Base-by-base conservation (phyloP, 1,140 invertebrate species). In the Drosophila prosaltans region DNA sequence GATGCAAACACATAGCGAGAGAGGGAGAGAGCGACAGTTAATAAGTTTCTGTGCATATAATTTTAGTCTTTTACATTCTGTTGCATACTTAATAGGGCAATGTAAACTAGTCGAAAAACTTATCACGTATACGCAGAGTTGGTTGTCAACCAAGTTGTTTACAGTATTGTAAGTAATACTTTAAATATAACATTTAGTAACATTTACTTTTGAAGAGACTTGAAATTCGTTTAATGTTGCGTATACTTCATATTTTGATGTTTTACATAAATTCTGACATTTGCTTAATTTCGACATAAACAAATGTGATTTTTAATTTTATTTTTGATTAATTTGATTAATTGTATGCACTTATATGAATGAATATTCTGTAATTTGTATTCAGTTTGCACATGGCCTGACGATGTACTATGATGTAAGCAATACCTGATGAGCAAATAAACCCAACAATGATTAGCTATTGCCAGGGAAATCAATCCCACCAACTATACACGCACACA, bases 381-480 rank as follows among this genome's bases (percentile, higher is more conserved):
- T 51, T 51, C 45, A 51, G 45, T 51, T 51, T 26, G 21, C 45
- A 51, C 26, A 26, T 26, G 2, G 8, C 45, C 10, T 51, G 21
- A 51, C 26, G 45, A 51, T 26, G 7, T 51, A 51, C 45, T 51
- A 51, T 51, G n/a, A 51, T 51, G 45, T 26, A 24, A n/a, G 1
- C 7, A 10, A 24, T 2, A 8, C 45, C 24, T 51, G 45, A 51
- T 51, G 45, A 51, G 45, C 45, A 51, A 51, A 51, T 26, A 51
- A 51, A 51, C 45, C 21, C 10, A 51, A 26, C 45, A 51, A 51
- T 74, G 72, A 75, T 75, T 69, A 75, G 73, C 73, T 41, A 57
- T 75, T 75, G 59, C 72, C 72, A 68, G 40, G 61, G 64, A 40
- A 68, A 68, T 75, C 64, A 74, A 74, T 51, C 21, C 45, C 21